Percentiles rank a stretch among this genome's conserved stretches.
These are phyloP conservation scores for Bufo gargarizans DNA, from an alignment of 2,113 vertebrate species.

Conservation along the genomic window DNA sequence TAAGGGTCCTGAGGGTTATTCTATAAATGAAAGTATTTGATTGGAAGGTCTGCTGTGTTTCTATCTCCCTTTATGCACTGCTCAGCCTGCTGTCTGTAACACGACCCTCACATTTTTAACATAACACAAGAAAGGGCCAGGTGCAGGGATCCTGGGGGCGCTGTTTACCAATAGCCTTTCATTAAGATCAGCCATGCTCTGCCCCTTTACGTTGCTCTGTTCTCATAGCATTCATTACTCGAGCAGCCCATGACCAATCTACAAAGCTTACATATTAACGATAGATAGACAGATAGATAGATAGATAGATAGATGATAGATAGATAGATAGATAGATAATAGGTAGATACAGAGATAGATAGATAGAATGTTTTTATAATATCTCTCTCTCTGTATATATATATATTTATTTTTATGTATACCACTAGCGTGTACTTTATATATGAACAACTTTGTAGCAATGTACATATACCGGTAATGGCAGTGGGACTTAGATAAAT, in stretches of 20 bases:
- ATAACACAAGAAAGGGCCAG: conserved; percentile 48
- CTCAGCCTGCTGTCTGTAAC: conserved; percentile 38
- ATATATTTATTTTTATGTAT: background rate
- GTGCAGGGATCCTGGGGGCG: conserved; percentile 47
- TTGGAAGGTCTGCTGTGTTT: conserved; percentile 12
- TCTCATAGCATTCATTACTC: conserved; percentile 13
- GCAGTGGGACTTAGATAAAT: too few species aligned
- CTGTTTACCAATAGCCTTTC: conserved; percentile 47
- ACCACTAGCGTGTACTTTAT: too few species aligned
- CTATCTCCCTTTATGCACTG: conserved; percentile 29
- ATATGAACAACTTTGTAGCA: too few species aligned
- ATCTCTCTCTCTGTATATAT: background rate
- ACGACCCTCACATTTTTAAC: conserved; percentile 46
- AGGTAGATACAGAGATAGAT: background rate
- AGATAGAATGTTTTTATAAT: background rate
- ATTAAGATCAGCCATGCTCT: conserved; percentile 35
- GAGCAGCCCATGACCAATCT: conserved; percentile 6
- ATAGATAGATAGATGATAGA: background rate
- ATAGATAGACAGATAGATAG: background rate
- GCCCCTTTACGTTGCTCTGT: background rate
- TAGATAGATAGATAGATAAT: background rate
- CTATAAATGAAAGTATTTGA: conserved; percentile 1
- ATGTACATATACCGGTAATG: too few species aligned
- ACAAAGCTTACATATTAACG: background rate
- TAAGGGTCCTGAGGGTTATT: conserved; percentile 12